Percentiles rank a stretch among this genome's conserved stretches.
Conservation (phyloP, 2,113 vertebrate genomes). For the Lanius ludovicianus region DNA sequence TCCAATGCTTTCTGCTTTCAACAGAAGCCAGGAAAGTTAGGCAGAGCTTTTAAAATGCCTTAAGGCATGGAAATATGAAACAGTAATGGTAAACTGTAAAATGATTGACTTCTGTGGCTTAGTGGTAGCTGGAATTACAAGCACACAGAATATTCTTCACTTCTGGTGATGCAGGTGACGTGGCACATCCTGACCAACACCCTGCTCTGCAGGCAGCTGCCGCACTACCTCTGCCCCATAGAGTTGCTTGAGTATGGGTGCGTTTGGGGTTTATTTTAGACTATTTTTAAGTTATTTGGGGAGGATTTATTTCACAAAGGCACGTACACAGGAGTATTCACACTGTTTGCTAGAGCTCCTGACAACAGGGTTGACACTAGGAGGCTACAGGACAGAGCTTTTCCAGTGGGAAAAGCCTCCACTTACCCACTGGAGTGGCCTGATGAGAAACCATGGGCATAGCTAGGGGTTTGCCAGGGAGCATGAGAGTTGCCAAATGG, state of each 20-base stretch:
- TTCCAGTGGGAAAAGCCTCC: not conserved
- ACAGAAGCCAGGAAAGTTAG: not conserved
- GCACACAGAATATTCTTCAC: not conserved
- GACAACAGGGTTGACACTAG: not conserved
- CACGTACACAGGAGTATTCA: not conserved
- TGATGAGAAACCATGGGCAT: not conserved
- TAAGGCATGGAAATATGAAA: not conserved
- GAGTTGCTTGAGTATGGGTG: not conserved
- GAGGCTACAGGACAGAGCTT: not conserved
- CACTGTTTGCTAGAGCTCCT: not conserved
- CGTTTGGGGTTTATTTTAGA: not conserved
- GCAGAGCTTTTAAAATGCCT: not conserved
- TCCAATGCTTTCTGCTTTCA: not conserved
- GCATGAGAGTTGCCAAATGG: not conserved
- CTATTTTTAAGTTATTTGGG: not conserved
- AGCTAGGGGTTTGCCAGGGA: not conserved
- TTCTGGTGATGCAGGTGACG: not conserved
- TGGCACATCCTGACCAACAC: not conserved
- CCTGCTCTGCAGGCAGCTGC: not conserved
- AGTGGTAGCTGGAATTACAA: not conserved
- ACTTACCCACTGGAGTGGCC: not conserved
- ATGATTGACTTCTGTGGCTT: not conserved
- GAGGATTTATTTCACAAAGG: not conserved
- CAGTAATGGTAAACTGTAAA: not conserved
- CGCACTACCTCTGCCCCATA: not conserved